Evolutionary conservation across 2,888 invertebrate species (phyloP), one percentile per base, ranked within the genome.

Genomic region (Limnephilus marmoratus): DNA sequence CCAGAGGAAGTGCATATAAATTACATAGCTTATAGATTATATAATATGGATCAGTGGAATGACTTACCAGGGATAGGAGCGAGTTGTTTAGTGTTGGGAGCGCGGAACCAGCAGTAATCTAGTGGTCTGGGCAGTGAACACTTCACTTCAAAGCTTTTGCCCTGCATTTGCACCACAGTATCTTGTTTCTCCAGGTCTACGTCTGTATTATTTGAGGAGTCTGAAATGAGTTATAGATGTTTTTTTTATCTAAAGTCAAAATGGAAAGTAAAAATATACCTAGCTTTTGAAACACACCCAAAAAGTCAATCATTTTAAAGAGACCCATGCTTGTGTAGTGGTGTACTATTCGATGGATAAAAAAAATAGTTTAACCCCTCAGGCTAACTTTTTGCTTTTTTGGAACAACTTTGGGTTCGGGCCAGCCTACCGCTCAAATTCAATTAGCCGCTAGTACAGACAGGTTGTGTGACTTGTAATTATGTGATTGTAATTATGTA

Each of bases 31-130:
- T 41, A 41, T 41, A 11, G 41, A 41, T 41, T 45, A 45, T 49
- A n/a, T 68, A 68, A 45, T 12, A 45, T 45, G 45, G 45, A 45
- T 24, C 24, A 68, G 1, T 68, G 24, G 9, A n/a, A 68, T 68
- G 24, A 80, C 34, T 90, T 91, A 93, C 93, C 91, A 53, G 90
- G 68, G 15, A 49, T 68, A n/a, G 31, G 91, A 83, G 34, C n/a
- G 29, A 81, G 90, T 13, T 86, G 49, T n/a, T 91, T 93, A 85
- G 81, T 85, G 29, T 92, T 93, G 11, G 93, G 93, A 49, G 93
- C 37, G 13, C 13, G 49, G 88, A 93, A 92, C 93, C 93, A 93
- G 68, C 93, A 93, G 49, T 93, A 93, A 24, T 92, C 85, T 83
- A 93, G 92, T 24, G 45, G 31, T 24, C 82, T 12, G 12, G 53